Evolutionary conservation across 2,113 vertebrate genomes (phyloP).

Genomic region (Micronycteris hirsuta): DNA sequence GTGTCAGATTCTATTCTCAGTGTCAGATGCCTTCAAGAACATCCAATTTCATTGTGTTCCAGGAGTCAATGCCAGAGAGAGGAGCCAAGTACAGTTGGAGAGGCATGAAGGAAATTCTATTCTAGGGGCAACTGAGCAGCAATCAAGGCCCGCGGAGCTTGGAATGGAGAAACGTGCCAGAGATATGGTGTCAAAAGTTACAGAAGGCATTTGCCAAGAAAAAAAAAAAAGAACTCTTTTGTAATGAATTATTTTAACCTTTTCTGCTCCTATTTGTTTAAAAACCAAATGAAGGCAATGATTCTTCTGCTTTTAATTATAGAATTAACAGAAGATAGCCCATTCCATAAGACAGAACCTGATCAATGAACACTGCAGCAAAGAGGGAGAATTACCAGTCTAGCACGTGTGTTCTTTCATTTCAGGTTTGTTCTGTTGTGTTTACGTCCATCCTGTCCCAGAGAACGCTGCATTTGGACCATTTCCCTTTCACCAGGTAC

Average conservation of each 20-base stretch:
- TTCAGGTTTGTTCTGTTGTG: background rate
- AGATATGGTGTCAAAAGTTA: slow-evolving; percentile 38
- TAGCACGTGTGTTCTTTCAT: background rate
- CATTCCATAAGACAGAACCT: background rate
- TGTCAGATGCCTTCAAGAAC: slow-evolving; percentile 17
- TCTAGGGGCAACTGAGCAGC: slow-evolving; percentile 47
- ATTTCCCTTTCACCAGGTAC: background rate
- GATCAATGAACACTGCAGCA: background rate
- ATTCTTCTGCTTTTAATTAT: background rate
- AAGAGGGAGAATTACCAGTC: background rate
- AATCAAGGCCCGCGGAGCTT: background rate
- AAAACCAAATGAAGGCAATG: background rate
- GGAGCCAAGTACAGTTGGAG: slow-evolving; percentile 62
- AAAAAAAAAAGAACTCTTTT: background rate
- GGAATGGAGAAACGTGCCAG: slow-evolving; percentile 25
- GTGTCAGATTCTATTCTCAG: slow-evolving; percentile 44
- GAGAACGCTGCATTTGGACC: background rate
- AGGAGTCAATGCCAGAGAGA: slow-evolving; percentile 39
- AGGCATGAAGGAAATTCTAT: slow-evolving; percentile 63
- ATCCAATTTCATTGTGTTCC: slow-evolving; percentile 49
- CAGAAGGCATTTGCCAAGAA: slow-evolving; percentile 13
- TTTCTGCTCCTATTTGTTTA: slow-evolving; percentile 1
- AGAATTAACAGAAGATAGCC: background rate
- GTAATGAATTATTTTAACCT: background rate
- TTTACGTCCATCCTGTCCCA: background rate